Percentiles rank a stretch among this genome's conserved stretches.
These are phyloP conservation scores for Odocoileus virginianus DNA, from an alignment of 2,113 vertebrate species.

Conservation along the genomic window DNA sequence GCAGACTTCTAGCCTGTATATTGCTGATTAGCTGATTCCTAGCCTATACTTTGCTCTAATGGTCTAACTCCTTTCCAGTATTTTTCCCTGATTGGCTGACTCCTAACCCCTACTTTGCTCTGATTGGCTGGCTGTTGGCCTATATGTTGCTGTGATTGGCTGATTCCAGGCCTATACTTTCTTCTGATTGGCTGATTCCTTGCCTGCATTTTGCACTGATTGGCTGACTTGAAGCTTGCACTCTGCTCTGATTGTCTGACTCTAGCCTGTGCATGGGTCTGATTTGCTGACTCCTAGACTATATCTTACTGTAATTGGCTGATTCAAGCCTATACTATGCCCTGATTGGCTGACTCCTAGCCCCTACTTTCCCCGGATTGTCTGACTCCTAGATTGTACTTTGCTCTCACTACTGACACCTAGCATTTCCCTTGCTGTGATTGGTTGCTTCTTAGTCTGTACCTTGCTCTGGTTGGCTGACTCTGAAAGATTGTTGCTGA, in stretches of 20 bases:
- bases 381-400: neutral
- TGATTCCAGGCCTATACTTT: neutral
- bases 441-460: neutral
- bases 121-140: neutral
- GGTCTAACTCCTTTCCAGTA: too few species aligned
- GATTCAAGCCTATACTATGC: neutral
- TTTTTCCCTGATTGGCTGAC: too few species aligned
- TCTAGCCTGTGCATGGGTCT: neutral
- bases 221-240: neutral
- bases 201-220: neutral
- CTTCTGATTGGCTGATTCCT: neutral
- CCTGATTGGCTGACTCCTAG: neutral
- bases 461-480: neutral
- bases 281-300: neutral
- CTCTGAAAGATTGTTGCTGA: too few species aligned
- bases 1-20: too few species aligned
- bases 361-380: neutral
- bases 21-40: too few species aligned
- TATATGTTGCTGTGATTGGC: neutral
- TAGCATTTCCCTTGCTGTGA: neutral
- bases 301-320: neutral
- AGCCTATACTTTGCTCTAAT: too few species aligned
- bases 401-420: neutral
- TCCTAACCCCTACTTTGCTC: neutral
- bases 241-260: neutral